These are phyloP conservation scores for Sebastes jordani DNA, from an alignment of 2,797 vertebrate species.

Conservation along the genomic window DNA sequence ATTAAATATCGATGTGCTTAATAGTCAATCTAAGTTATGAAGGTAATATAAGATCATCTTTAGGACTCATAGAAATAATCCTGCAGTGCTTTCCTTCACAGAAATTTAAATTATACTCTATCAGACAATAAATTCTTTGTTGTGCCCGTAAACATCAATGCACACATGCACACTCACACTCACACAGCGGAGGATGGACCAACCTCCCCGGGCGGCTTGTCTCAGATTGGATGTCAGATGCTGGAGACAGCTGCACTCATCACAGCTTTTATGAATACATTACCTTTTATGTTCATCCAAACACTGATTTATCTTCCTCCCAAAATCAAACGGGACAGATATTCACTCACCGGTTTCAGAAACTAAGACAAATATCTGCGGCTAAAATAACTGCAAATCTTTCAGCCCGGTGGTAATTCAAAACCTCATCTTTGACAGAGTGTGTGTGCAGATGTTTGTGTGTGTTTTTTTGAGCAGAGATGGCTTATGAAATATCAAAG, in stretches of 20 bases:
- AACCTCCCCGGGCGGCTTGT: constrained; percentile 53
- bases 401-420: constrained; percentile 44
- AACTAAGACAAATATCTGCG: constrained; percentile 52
- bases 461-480: constrained; percentile 41
- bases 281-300: constrained; percentile 79
- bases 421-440: constrained; percentile 40
- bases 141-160: constrained; percentile 32
- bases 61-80: constrained; percentile 8
- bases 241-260: constrained; percentile 83
- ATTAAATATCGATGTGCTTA: not conserved
- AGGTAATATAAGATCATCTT: not conserved
- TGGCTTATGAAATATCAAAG: constrained; percentile 77
- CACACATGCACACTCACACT: constrained; percentile 4
- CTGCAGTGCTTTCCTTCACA: constrained; percentile 1
- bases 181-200: constrained; percentile 49
- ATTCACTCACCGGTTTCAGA: constrained; percentile 41
- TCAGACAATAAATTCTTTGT: constrained; percentile 43
- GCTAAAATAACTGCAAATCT: constrained; percentile 41
- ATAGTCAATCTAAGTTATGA: not conserved
- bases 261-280: constrained; percentile 82
- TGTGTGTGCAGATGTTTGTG: constrained; percentile 38
- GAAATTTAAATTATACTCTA: constrained; percentile 16
- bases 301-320: constrained; percentile 80
- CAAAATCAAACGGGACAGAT: constrained; percentile 69
- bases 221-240: constrained; percentile 80